phyloP scores from a whole-genome alignment of 2,888 invertebrate genomes.

The Ctenicera cuprea region DNA sequence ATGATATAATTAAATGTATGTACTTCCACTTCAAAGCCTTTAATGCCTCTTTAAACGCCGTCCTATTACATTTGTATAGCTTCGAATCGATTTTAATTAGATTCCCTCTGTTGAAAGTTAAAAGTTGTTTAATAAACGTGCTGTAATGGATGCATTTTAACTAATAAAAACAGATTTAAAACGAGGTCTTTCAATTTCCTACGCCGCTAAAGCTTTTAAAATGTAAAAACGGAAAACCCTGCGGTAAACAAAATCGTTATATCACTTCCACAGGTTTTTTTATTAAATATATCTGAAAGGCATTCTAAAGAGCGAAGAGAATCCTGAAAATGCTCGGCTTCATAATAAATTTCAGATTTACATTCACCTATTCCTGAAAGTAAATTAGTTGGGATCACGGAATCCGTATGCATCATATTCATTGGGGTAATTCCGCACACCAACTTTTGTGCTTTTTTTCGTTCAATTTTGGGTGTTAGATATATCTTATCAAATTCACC shows the following conservation, averaged over 20 bases:
- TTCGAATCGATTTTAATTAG: constrained; percentile 52
- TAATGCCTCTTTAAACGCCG: constrained; percentile 51
- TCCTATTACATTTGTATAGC: constrained; percentile 48
- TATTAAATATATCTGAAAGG: constrained; percentile 37
- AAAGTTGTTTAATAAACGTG: constrained; percentile 53
- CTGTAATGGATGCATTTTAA: constrained; percentile 50
- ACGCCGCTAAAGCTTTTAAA: constrained; percentile 44
- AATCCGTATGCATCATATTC: too few species aligned
- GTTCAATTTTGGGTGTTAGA: too few species aligned
- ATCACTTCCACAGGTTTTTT: constrained; percentile 39
- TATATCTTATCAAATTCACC: too few species aligned
- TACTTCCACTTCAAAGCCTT: constrained; percentile 50
- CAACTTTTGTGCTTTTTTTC: too few species aligned
- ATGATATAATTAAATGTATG: constrained; percentile 54
- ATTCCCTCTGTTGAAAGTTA: constrained; percentile 46
- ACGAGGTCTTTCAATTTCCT: constrained; percentile 38
- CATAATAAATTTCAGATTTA: too few species aligned
- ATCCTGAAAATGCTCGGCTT: not conserved
- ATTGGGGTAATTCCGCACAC: too few species aligned
- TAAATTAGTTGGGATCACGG: too few species aligned
- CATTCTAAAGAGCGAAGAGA: constrained; percentile 8
- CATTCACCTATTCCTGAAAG: too few species aligned
- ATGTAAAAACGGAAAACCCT: constrained; percentile 38
- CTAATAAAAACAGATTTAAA: constrained; percentile 52
- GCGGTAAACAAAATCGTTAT: constrained; percentile 40